Conservation (phyloP, 2,113 vertebrate genomes). For the Mobula hypostoma region DNA sequence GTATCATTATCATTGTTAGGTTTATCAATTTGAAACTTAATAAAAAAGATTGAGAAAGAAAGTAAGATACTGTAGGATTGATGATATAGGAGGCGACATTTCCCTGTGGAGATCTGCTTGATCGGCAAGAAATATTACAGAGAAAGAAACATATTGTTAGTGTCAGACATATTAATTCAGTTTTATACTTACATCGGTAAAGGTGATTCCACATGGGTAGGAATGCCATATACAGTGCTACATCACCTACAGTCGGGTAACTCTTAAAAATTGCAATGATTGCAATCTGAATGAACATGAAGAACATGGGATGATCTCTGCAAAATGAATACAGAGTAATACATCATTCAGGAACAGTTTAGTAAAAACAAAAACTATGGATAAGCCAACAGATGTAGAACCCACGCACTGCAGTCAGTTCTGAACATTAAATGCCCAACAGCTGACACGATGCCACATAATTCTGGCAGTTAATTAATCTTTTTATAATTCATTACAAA, state of each 20-base stretch:
- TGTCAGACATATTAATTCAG: too few species aligned
- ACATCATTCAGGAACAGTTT: neutral
- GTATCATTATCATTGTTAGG: too few species aligned
- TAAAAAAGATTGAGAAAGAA: too few species aligned
- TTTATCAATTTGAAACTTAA: too few species aligned
- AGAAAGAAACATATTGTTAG: neutral
- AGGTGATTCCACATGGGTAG: constrained; percentile 90
- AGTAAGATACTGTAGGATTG: too few species aligned
- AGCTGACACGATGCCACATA: neutral
- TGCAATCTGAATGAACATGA: constrained; percentile 93
- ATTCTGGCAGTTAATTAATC: neutral
- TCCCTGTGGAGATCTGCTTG: neutral
- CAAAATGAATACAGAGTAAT: constrained; percentile 30
- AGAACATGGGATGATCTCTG: constrained; percentile 91
- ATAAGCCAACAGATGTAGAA: neutral
- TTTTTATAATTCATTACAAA: neutral
- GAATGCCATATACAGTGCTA: constrained; percentile 89
- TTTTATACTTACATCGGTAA: constrained; percentile 77
- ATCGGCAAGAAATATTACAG: neutral
- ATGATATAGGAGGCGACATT: too few species aligned
- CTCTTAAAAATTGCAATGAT: constrained; percentile 97
- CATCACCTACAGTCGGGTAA: constrained; percentile 88
- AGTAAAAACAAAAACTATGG: neutral
- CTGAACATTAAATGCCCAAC: neutral
- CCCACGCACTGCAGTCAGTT: neutral